Base-by-base conservation (phyloP, 2,888 invertebrate species). In the Apodemia mormo region DNA sequence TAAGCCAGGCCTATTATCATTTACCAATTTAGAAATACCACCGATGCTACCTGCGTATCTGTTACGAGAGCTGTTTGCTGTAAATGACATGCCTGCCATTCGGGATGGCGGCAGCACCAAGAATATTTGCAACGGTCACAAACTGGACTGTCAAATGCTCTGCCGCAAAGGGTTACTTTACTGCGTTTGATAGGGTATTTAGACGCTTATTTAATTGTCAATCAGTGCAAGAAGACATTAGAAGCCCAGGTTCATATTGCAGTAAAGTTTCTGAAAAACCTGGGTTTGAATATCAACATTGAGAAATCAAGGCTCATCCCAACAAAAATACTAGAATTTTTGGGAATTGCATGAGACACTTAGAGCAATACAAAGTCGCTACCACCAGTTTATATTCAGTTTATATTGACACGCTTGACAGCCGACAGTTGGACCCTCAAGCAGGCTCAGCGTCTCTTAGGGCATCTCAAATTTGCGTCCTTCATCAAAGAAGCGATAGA, bases 391-490 rank as follows among this genome's bases (percentile, higher is more conserved):
- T 71, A 72, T 49, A 49, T 71, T 54, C 54, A 29, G 22, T 4
- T n/a, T 2, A 22, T 54, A 22, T 22, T n/a, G 8, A 8, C 22
- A 54, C n/a, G 54, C 7, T 22, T 54, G n/a, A 22, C 54, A 22
- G 54, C 54, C 22, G n/a, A 29, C 54, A 54, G 54, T 54, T 54
- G 22, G 56, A 61, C 64, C 70, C 73, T 73, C 68, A 74, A 73
- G 58, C 72, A 74, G 70, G 72, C 70, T 52, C 74, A 74, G 71
- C 52, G 68, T 61, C 71, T 74, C 56, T 71, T 75, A 71, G 75
- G 75, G 45, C 40, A 54, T 68, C 74, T 76, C 71, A 75, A 75
- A 67, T 76, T 74, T 70, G 75, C 75, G 22, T 72, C 71, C 68
- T 76, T 75, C 72, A 69, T 74, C 71, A 43, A 9, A 43, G 33